These are phyloP conservation scores for Drosophila falleni DNA, from an alignment of 2,888 invertebrate genomes.

Conservation along the genomic window DNA sequence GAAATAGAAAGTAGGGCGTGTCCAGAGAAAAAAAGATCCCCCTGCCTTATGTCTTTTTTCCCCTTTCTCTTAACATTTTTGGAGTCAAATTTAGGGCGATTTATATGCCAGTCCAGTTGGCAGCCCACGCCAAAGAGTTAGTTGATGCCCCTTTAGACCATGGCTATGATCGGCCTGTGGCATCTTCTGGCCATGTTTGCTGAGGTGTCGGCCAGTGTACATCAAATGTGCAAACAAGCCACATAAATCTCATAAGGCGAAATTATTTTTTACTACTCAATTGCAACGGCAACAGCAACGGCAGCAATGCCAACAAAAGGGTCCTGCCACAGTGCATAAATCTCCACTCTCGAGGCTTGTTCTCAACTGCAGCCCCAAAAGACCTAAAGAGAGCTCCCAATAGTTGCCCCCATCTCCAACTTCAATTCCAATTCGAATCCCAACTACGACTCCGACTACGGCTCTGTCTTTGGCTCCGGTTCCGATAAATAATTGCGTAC, in stretches of 20 bases:
- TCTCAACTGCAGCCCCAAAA: conserved; percentile 15
- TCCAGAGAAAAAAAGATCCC: conserved; percentile 28
- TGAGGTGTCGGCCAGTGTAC: conserved; percentile 69
- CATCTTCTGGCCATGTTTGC: conserved; percentile 58
- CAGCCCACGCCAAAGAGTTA: conserved; percentile 48
- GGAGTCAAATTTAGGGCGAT: conserved; percentile 48
- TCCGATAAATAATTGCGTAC: conserved; percentile 84
- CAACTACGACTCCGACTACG: conserved; percentile 7
- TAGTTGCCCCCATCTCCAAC: conserved; percentile 6
- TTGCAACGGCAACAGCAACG: conserved; percentile 56
- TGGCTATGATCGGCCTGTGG: conserved; percentile 17
- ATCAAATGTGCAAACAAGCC: conserved; percentile 83
- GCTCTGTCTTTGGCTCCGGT: conserved; percentile 29
- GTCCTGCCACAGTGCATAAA: conserved; percentile 79
- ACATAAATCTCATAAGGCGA: conserved; percentile 82
- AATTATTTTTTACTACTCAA: conserved; percentile 83
- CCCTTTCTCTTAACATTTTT: conserved; percentile 11
- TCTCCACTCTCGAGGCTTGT: conserved; percentile 57
- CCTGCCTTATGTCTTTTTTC: background rate
- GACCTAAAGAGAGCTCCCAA: conserved; percentile 36
- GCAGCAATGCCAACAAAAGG: conserved; percentile 67
- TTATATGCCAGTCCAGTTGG: conserved; percentile 58
- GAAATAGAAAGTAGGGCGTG: conserved; percentile 79
- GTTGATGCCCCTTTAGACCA: background rate
- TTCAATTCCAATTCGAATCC: background rate